Evolutionary conservation across 2,113 vertebrate genomes (phyloP).

Genomic region (Onychostruthus taczanowskii): DNA sequence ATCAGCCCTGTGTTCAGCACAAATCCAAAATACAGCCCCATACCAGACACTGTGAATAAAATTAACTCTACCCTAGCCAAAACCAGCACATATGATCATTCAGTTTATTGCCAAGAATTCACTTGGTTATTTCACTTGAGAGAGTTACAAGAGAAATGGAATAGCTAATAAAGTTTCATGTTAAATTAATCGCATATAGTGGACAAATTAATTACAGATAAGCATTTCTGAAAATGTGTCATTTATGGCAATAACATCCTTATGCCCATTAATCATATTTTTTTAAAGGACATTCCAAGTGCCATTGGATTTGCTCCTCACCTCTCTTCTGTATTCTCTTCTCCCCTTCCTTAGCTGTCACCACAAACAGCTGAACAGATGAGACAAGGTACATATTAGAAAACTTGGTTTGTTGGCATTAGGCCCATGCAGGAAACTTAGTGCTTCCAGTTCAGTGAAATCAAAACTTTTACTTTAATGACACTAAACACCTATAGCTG

Average conservation of each 20-base stretch:
- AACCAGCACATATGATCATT: not conserved
- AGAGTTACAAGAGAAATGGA: not conserved
- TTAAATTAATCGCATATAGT: not conserved
- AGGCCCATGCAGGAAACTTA: not conserved
- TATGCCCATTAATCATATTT: not conserved
- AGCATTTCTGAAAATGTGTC: not conserved
- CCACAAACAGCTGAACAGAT: not conserved
- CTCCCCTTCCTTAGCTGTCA: not conserved
- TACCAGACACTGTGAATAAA: not conserved
- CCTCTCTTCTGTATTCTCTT: not conserved
- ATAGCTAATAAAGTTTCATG: not conserved
- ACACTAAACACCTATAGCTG: rapidly evolving
- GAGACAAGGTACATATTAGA: not conserved
- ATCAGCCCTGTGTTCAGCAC: not conserved
- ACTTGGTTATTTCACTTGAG: not conserved
- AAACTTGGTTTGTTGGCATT: not conserved
- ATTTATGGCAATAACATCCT: not conserved
- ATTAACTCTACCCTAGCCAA: not conserved
- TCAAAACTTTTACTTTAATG: not conserved
- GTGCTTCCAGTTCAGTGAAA: not conserved
- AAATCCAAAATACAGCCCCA: not conserved
- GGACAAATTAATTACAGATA: conserved; percentile 7
- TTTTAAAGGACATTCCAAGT: not conserved
- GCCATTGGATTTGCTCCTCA: not conserved
- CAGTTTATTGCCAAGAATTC: not conserved